Evolutionary conservation across 2,113 vertebrate species (phyloP).

Genomic region (Salvelinus sp.): DNA sequence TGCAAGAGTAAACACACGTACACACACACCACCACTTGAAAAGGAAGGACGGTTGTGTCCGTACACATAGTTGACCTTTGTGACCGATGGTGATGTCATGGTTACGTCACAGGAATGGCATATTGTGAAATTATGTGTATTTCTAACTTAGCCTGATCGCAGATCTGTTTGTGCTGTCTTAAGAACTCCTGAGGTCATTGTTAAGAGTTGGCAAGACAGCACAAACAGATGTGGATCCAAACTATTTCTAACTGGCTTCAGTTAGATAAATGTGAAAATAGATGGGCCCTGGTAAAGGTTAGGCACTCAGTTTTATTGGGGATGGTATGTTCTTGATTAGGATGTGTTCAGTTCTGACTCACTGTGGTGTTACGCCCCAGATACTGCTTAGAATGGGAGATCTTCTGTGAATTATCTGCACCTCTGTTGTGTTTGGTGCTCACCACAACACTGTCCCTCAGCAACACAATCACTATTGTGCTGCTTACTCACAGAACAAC

Average conservation of each 20-base stretch:
- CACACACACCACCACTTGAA: no score
- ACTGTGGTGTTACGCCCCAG: slow-evolving; percentile 1
- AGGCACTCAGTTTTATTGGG: no score
- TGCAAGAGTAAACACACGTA: no score
- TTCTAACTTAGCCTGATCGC: background rate
- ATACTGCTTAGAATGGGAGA: background rate
- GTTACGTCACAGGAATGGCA: slow-evolving; percentile 34
- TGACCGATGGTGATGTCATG: slow-evolving; percentile 13
- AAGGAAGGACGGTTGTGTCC: no score
- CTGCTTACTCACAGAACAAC: no score
- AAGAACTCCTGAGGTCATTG: slow-evolving; percentile 21
- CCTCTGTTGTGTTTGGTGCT: background rate
- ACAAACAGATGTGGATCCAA: no score
- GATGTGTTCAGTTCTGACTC: slow-evolving; percentile 16
- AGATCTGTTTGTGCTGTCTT: slow-evolving; percentile 21
- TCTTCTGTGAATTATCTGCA: background rate
- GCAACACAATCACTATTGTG: background rate
- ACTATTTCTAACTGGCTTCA: no score
- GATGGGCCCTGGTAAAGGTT: no score
- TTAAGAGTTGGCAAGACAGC: no score
- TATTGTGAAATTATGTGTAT: background rate
- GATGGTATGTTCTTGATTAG: no score
- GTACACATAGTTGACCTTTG: background rate
- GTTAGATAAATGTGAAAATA: no score
- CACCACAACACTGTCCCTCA: background rate